phyloP scores from a whole-genome alignment of 2,113 vertebrate genomes.

The Pavo muticus region DNA sequence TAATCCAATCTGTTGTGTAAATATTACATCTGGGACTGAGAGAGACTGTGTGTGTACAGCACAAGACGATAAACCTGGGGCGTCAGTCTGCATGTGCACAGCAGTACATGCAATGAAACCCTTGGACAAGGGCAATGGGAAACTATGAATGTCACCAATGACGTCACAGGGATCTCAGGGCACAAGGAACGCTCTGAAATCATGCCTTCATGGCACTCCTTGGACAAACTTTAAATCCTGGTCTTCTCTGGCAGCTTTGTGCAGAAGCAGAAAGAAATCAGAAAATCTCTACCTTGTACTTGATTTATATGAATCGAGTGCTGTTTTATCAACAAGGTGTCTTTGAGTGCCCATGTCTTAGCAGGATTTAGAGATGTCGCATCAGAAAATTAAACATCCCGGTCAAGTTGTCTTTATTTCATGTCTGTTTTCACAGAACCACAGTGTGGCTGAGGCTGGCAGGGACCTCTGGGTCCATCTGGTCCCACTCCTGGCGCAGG shows the following conservation, averaged over 20 bases:
- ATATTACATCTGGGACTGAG: slow-evolving; percentile 33
- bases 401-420: neutral
- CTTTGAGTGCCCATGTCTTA: neutral
- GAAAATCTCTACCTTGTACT: neutral
- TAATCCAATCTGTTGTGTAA: slow-evolving; percentile 62
- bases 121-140: neutral
- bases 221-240: neutral
- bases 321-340: neutral
- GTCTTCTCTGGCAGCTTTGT: neutral
- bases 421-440: neutral
- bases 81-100: neutral
- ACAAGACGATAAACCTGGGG: neutral
- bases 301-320: rapidly evolving
- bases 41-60: neutral
- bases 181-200: neutral
- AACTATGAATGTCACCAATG: neutral
- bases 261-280: neutral
- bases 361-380: neutral
- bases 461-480: neutral
- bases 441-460: neutral
- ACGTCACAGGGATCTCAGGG: rapidly evolving
- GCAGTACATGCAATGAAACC: neutral
- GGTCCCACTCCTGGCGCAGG: neutral
- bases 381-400: neutral
- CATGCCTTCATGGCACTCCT: neutral